phyloP scores from a whole-genome alignment of 2,113 vertebrate species.

The Beaufortia kweichowensis region DNA sequence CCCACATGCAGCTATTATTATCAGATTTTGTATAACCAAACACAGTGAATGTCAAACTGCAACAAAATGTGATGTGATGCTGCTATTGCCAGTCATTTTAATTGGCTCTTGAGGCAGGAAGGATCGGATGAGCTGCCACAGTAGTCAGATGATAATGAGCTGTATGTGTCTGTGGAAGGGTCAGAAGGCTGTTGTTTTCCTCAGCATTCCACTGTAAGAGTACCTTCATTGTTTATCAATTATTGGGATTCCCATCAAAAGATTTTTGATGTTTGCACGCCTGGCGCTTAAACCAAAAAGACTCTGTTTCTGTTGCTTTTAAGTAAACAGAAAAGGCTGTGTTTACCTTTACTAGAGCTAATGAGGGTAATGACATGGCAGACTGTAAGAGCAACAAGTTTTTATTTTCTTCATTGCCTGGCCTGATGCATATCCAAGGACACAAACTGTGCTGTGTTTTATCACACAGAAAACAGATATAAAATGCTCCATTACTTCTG shows the following conservation, averaged over 20 bases:
- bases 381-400: neutral
- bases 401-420: slow-evolving; percentile 22
- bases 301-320: neutral
- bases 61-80: slow-evolving; percentile 41
- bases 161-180: slow-evolving; percentile 38
- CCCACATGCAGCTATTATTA: slow-evolving; percentile 40
- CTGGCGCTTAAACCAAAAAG: neutral
- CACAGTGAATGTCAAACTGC: slow-evolving; percentile 42
- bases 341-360: neutral
- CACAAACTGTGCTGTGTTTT: neutral
- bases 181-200: slow-evolving; percentile 51
- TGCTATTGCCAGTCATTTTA: slow-evolving; percentile 63
- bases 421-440: slow-evolving; percentile 26
- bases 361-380: slow-evolving; percentile 27
- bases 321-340: too few species aligned
- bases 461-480: slow-evolving; percentile 31
- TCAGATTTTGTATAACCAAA: slow-evolving; percentile 25
- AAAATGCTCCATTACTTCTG: slow-evolving; percentile 10
- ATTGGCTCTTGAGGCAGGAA: slow-evolving; percentile 53
- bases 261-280: neutral
- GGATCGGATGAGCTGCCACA: slow-evolving; percentile 26
- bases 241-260: slow-evolving; percentile 31
- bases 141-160: slow-evolving; percentile 58
- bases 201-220: slow-evolving; percentile 31
- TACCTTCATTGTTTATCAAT: slow-evolving; percentile 34